phyloP scores from a whole-genome alignment of 2,888 invertebrate genomes.

The Synergus japonicus region DNA sequence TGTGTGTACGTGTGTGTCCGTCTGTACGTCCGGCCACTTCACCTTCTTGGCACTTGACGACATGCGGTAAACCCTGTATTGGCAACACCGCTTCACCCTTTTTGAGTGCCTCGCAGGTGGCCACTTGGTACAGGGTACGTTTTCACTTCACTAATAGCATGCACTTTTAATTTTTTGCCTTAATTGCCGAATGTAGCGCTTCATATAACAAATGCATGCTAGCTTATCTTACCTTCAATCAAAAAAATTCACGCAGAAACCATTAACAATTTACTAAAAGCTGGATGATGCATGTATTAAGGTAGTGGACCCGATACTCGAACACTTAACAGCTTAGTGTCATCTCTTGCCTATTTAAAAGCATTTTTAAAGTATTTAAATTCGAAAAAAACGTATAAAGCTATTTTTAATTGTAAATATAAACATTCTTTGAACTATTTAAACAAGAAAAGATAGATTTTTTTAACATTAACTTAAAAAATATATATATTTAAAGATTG shows the following conservation, averaged over 20 bases:
- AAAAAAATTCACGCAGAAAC: not conserved
- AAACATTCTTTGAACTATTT: too few relatives aligned
- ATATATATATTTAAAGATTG: too few relatives aligned
- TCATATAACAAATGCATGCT: conserved; percentile 5
- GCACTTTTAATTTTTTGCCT: conserved; percentile 59
- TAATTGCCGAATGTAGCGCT: conserved; percentile 47
- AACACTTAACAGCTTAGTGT: too few relatives aligned
- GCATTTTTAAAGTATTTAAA: too few relatives aligned
- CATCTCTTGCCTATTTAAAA: too few relatives aligned
- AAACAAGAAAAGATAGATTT: too few relatives aligned
- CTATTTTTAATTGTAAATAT: too few relatives aligned
- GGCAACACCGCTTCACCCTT: conserved; percentile 72
- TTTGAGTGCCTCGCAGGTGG: conserved; percentile 84
- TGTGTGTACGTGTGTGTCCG: conserved; percentile 56
- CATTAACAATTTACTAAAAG: not conserved
- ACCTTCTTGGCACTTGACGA: conserved; percentile 60
- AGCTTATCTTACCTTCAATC: not conserved
- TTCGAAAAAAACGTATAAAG: too few relatives aligned
- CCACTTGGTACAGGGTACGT: conserved; percentile 96
- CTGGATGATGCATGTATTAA: too few relatives aligned
- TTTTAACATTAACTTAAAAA: too few relatives aligned
- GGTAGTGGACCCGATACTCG: too few relatives aligned
- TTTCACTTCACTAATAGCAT: conserved; percentile 77
- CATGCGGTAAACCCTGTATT: conserved; percentile 61
- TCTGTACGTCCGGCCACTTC: conserved; percentile 65